Evolutionary conservation across 2,888 invertebrate species (phyloP).

Genomic region (Cryptocheilus praepositus): DNA sequence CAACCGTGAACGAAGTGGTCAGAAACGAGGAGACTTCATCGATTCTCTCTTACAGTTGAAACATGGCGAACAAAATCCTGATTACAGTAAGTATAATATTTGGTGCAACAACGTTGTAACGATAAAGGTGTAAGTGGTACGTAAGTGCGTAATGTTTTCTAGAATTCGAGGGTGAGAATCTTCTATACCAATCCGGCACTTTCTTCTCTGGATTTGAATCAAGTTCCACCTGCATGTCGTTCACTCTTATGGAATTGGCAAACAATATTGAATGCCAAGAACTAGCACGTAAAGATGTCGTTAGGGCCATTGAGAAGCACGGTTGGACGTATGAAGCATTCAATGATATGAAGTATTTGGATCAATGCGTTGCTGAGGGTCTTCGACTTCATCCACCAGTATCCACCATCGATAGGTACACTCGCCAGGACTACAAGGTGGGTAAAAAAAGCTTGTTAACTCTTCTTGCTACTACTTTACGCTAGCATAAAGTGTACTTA

Average conservation of each 20-base stretch:
- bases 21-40: slow-evolving; percentile 66
- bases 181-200: slow-evolving; percentile 67
- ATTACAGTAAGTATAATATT: slow-evolving; percentile 64
- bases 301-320: slow-evolving; percentile 57
- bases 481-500: too few species aligned
- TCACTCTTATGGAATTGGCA: slow-evolving; percentile 66
- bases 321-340: slow-evolving; percentile 67
- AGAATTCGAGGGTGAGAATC: slow-evolving; percentile 69
- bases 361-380: slow-evolving; percentile 63
- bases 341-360: slow-evolving; percentile 67
- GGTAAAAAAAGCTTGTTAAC: too few species aligned
- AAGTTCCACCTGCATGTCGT: slow-evolving; percentile 62
- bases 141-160: too few species aligned
- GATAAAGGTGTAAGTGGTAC: too few species aligned
- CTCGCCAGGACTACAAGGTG: slow-evolving; percentile 62
- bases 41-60: slow-evolving; percentile 66
- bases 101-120: too few species aligned
- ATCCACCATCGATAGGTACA: slow-evolving; percentile 66
- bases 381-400: slow-evolving; percentile 68
- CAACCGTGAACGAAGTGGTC: slow-evolving; percentile 57
- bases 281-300: slow-evolving; percentile 58
- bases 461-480: too few species aligned
- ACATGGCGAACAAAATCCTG: slow-evolving; percentile 64
- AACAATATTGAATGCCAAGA: slow-evolving; percentile 58
- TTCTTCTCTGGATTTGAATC: slow-evolving; percentile 71